These are phyloP conservation scores for Dicyrtoma fusca DNA, from an alignment of 2,888 invertebrate genomes.

Conservation along the genomic window DNA sequence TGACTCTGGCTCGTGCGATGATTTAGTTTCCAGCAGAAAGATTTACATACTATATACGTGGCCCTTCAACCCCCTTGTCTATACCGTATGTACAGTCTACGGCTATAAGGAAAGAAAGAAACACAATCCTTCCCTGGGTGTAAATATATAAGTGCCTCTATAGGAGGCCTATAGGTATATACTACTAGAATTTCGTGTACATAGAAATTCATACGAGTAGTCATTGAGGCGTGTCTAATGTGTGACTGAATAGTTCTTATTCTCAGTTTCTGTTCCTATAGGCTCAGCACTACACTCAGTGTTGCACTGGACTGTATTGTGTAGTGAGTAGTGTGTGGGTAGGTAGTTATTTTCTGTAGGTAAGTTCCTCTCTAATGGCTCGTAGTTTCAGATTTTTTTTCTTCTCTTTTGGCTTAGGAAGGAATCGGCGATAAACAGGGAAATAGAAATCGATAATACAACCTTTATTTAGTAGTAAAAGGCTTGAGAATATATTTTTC, in stretches of 20 bases:
- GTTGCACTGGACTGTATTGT: too few relatives aligned
- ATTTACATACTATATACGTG: too few relatives aligned
- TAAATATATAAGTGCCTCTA: not conserved
- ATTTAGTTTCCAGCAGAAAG: conserved; percentile 25
- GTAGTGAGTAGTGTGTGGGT: too few relatives aligned
- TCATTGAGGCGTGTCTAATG: conserved; percentile 34
- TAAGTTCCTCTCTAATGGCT: not conserved
- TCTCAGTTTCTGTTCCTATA: too few relatives aligned
- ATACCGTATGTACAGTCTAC: too few relatives aligned
- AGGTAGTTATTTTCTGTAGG: too few relatives aligned
- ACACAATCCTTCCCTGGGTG: conserved; percentile 8
- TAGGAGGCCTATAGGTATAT: too few relatives aligned
- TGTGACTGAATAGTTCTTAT: not conserved
- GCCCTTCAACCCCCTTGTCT: too few relatives aligned
- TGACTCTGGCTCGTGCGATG: conserved; percentile 23
- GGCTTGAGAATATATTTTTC: conserved; percentile 9
- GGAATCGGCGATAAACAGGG: conserved; percentile 1
- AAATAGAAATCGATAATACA: conserved; percentile 27
- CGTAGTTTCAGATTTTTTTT: not conserved
- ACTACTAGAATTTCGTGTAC: too few relatives aligned
- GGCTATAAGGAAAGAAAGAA: not conserved
- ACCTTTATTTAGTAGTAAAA: conserved; percentile 14
- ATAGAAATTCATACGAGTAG: conserved; percentile 19
- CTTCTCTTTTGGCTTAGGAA: not conserved
- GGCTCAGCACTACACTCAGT: too few relatives aligned